Evolutionary conservation across 2,888 invertebrate genomes (phyloP), one percentile per base, ranked within the genome.

Genomic region (Conops quadrifasciatus): DNA sequence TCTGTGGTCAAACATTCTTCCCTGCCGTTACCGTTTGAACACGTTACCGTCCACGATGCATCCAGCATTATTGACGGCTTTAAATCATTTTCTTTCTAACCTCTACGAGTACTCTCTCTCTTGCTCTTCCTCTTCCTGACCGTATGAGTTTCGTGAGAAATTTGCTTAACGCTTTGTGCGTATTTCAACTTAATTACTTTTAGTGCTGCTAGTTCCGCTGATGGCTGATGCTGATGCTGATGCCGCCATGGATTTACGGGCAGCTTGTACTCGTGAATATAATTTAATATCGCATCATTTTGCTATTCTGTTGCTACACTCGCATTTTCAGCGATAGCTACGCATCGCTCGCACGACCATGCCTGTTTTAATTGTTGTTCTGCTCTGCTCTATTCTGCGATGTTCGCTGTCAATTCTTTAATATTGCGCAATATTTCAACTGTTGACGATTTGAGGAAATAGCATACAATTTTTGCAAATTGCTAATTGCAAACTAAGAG

Each of bases 1-100:
- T 68, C 16, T 68, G 68, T 51, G 68, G 68, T 36, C 60, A 62
- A 60, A 62, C 62, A 68, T 68, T 62, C 51, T 68, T 62, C 36
- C 51, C 21, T 62, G 51, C 24, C 21, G 51, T n/a, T n/a, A n/a
- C n/a, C 68, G 51, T 51, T 36, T n/a, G n/a, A 36, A 36, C 36
- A 9, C 36, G 9, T 36, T 36, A 36, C n/a, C 36, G 36, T 36
- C 9, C 9, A 36, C 36, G 36, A 4, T 36, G 36, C 36, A 7
- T 36, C 9, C 36, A 9, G 36, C 4, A 36, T 36, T 36, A 36
- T 4, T 36, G 36, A 9, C 36, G 4, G 9, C 9, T 36, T 36
- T 36, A 36, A 7, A 4, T 36, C 36, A 36, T 36, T 36, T 36
- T 36, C 36, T 36, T 36, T 19, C 13, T 21, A 19, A 43, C 21